Evolutionary conservation across 2,797 vertebrate species (phyloP).

Genomic region (Pelodytes ibericus): DNA sequence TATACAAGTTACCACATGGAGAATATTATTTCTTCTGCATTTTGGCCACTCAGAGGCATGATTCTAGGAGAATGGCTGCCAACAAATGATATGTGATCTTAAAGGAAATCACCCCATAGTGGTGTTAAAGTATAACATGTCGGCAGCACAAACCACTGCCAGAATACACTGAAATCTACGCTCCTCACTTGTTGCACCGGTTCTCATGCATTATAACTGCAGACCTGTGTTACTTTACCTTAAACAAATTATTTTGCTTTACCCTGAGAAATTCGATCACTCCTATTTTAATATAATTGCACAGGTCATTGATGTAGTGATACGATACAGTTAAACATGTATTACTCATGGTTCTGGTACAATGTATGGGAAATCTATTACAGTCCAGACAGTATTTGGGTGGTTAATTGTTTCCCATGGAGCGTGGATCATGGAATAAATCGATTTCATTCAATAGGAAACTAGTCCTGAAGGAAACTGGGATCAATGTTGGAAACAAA

Average conservation of each 20-base stretch:
- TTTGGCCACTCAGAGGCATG: neutral
- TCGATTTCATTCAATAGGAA: neutral
- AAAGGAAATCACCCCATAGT: constrained; percentile 16
- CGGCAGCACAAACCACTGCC: constrained; percentile 1
- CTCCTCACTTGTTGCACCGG: neutral
- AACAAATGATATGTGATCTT: neutral
- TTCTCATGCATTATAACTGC: neutral
- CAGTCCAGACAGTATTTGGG: no score
- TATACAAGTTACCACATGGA: no score
- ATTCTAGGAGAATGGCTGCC: neutral
- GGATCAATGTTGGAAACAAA: neutral
- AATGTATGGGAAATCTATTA: no score
- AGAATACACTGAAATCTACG: neutral
- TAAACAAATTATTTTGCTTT: no score
- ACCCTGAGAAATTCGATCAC: no score
- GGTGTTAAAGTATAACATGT: constrained; percentile 24
- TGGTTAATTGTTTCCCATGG: no score
- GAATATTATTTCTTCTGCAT: neutral
- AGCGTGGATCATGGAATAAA: neutral
- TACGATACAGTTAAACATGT: no score
- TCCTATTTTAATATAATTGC: no score
- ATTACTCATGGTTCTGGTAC: no score
- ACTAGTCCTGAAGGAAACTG: neutral
- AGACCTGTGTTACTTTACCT: no score
- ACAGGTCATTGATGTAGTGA: no score